These are phyloP conservation scores for Meteorus sp. DNA, from an alignment of 1,140 invertebrate genomes.

Conservation along the genomic window DNA sequence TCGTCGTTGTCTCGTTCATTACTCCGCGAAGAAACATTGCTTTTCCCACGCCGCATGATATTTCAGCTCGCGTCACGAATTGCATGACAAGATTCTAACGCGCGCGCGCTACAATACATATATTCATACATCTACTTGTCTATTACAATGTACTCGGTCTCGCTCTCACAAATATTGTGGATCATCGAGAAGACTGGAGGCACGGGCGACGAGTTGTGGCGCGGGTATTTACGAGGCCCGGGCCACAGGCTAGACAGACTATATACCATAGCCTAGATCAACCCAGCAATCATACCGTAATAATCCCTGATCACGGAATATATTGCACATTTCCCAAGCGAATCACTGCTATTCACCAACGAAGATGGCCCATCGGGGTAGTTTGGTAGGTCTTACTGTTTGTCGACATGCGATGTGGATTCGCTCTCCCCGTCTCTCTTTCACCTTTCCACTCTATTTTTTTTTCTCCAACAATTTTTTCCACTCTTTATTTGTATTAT, in stretches of 20 bases:
- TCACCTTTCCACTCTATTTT: constrained; percentile 17
- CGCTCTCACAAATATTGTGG: too few relatives aligned
- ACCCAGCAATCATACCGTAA: constrained; percentile 56
- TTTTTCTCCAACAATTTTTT: constrained; percentile 11
- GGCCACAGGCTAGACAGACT: constrained; percentile 20
- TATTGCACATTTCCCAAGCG: constrained; percentile 54
- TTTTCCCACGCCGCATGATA: constrained; percentile 47
- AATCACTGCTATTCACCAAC: constrained; percentile 55
- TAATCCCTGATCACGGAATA: constrained; percentile 58
- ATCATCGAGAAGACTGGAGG: too few relatives aligned
- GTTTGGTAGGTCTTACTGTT: constrained; percentile 48
- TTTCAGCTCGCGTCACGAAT: constrained; percentile 48
- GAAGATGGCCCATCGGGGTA: constrained; percentile 51
- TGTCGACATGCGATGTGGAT: constrained; percentile 53
- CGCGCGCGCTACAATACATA: too few relatives aligned
- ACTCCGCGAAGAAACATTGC: constrained; percentile 9
- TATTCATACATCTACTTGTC: too few relatives aligned
- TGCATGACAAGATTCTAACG: constrained; percentile 41
- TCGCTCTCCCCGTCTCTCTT: constrained; percentile 27
- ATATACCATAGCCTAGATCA: constrained; percentile 57
- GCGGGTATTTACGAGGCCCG: too few relatives aligned
- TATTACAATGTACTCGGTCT: too few relatives aligned
- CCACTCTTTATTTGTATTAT: too few relatives aligned
- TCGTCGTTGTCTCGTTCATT: not conserved
- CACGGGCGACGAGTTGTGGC: too few relatives aligned